phyloP scores from a whole-genome alignment of 2,797 vertebrate species.

The Acomys russatus region DNA sequence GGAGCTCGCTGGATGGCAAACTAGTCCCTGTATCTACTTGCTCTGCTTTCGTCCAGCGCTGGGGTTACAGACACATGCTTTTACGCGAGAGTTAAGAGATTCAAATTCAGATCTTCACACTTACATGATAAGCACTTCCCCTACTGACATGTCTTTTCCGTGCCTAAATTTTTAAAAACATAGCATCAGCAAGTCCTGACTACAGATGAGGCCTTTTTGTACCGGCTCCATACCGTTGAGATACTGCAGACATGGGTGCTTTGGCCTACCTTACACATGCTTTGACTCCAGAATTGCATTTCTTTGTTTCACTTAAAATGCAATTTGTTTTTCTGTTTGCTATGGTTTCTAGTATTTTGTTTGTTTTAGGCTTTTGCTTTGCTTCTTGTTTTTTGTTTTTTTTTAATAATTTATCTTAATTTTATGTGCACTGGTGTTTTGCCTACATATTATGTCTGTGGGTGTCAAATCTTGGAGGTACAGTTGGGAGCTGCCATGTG shows the following conservation, averaged over 20 bases:
- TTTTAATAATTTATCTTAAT: too few species aligned
- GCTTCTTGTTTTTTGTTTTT: too few species aligned
- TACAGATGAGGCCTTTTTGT: not conserved
- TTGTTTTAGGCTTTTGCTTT: not conserved
- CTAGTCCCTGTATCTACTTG: not conserved
- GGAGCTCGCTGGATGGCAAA: not conserved
- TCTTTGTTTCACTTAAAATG: conserved; percentile 11
- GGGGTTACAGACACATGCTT: not conserved
- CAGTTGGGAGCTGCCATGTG: too few species aligned
- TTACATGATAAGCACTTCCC: not conserved
- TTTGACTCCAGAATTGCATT: conserved; percentile 21
- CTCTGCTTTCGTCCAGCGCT: not conserved
- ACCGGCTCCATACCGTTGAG: not conserved
- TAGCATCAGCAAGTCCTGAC: not conserved
- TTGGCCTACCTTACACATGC: not conserved
- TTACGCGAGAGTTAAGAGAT: not conserved
- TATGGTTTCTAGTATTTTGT: not conserved
- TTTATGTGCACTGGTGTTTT: too few species aligned
- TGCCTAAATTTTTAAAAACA: not conserved
- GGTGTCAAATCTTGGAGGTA: too few species aligned
- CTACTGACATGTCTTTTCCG: not conserved
- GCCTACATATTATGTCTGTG: too few species aligned
- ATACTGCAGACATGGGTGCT: not conserved
- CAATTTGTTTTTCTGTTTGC: not conserved
- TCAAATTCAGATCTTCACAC: not conserved